Evolutionary conservation across 1,140 invertebrate species (phyloP), one percentile per base, ranked within the genome.

Genomic region (Drosophila dunni): DNA sequence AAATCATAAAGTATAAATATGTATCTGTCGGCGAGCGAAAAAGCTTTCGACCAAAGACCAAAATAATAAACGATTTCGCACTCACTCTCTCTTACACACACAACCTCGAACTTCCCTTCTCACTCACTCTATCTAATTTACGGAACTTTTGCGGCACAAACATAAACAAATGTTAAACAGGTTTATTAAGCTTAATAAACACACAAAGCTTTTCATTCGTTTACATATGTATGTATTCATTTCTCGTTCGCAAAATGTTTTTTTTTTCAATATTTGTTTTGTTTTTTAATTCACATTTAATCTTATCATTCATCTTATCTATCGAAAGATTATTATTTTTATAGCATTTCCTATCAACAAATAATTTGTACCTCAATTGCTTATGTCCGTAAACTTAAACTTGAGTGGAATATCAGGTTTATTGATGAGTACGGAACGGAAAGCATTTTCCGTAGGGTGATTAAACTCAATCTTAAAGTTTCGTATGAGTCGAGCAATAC

Each of bases 381-480:
- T 11, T 17, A 90, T 17, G 42, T 91, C 89, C 1, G 40, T 79
- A 20, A 91, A 90, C 56, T 91, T 91, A 58, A 91, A 91, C 40
- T 75, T 90, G 0, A 91, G 71, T 8, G 90, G 90, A n/a, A 90
- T 91, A 44, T 80, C 74, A 0, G 90, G 90, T 11, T 76, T 69
- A 24, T 65, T 91, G 3, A 91, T 89, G 13, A 89, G 57, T 0
- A 69, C 73, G 8, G 79, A 48, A 1, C 68, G 72, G 29, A 91
- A 91, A 0, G 81, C 83, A 24, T 91, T 90, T 36, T 91, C 70
- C 0, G 69, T 79, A 1, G 90, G 46, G 74, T 92, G 66, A 29
- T 93, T 92, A 92, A 94, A 95, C 63, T 94, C 93, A 1, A 94
- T 74, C 29, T 93, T 80, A 68, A 94, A 95, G 73, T 94, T 93